Conservation (phyloP, 1,140 invertebrate species). For the Tetraneura akinire region DNA sequence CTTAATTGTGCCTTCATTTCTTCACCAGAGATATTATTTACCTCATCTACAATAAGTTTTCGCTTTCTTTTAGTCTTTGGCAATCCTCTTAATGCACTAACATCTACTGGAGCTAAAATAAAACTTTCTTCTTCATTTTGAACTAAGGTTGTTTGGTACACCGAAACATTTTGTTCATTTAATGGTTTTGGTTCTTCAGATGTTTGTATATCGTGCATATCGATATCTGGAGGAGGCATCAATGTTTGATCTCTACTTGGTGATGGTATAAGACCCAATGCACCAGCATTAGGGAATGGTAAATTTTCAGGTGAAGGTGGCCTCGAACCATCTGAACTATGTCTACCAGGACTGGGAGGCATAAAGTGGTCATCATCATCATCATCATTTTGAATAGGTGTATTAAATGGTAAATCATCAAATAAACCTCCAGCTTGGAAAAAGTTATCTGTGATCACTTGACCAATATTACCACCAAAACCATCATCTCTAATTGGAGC, state of each 20-base stretch:
- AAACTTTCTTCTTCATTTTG: constrained; percentile 96
- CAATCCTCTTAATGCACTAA: constrained; percentile 80
- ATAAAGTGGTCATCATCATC: constrained; percentile 66
- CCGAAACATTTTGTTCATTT: constrained; percentile 57
- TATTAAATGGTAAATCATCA: constrained; percentile 69
- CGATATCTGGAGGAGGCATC: constrained; percentile 41
- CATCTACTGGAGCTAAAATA: constrained; percentile 90
- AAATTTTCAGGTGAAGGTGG: constrained; percentile 58
- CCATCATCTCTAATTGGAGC: constrained; percentile 84
- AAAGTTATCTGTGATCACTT: constrained; percentile 72
- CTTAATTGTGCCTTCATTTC: constrained; percentile 99
- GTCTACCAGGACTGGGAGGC: constrained; percentile 57
- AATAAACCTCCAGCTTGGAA: constrained; percentile 77
- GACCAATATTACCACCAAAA: constrained; percentile 81
- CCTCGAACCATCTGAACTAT: constrained; percentile 59
- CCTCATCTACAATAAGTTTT: constrained; percentile 97
- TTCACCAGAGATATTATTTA: constrained; percentile 99
- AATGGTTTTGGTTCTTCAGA: constrained; percentile 59
- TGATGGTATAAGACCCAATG: constrained; percentile 60
- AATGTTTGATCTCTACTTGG: constrained; percentile 54
- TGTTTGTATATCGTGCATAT: constrained; percentile 51
- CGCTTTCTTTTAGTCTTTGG: constrained; percentile 89
- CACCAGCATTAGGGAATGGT: constrained; percentile 58
- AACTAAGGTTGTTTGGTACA: constrained; percentile 81
- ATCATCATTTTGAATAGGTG: constrained; percentile 60